Evolutionary conservation across 2,888 invertebrate species (phyloP).

Genomic region (Zaprionus bogoriensis): DNA sequence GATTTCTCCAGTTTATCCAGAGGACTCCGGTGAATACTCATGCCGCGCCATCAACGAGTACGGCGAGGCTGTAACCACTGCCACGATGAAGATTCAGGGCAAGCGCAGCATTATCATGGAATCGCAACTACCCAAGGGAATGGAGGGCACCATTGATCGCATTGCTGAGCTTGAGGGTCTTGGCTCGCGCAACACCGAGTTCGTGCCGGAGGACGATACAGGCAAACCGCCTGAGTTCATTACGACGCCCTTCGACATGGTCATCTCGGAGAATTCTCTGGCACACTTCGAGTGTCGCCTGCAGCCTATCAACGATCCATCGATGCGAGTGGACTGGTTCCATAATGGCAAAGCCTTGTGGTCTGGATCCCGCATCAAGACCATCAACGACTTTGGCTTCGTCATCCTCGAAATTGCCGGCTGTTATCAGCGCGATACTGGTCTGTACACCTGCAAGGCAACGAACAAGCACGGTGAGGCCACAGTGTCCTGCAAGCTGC

Average conservation of each 20-base stretch:
- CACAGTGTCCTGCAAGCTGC: conserved; percentile 92
- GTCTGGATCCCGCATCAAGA: conserved; percentile 96
- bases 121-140: conserved; percentile 95
- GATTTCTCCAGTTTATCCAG: conserved; percentile 97
- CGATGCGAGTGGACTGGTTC: conserved; percentile 98
- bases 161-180: conserved; percentile 95
- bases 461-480: conserved; percentile 96
- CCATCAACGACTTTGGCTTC: conserved; percentile 98
- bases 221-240: conserved; percentile 95
- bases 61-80: conserved; percentile 95
- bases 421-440: conserved; percentile 96
- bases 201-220: conserved; percentile 90
- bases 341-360: conserved; percentile 97
- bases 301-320: conserved; percentile 94
- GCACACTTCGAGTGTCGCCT: conserved; percentile 96
- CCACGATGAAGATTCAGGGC: conserved; percentile 94
- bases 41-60: conserved; percentile 94
- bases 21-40: conserved; percentile 96
- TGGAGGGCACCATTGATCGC: conserved; percentile 96
- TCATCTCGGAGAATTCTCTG: conserved; percentile 92
- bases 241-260: conserved; percentile 92
- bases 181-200: conserved; percentile 87
- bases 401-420: conserved; percentile 98
- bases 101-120: conserved; percentile 95
- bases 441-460: conserved; percentile 95